Conservation (phyloP, 2,797 vertebrate genomes). For the Aeoliscus strigatus region DNA sequence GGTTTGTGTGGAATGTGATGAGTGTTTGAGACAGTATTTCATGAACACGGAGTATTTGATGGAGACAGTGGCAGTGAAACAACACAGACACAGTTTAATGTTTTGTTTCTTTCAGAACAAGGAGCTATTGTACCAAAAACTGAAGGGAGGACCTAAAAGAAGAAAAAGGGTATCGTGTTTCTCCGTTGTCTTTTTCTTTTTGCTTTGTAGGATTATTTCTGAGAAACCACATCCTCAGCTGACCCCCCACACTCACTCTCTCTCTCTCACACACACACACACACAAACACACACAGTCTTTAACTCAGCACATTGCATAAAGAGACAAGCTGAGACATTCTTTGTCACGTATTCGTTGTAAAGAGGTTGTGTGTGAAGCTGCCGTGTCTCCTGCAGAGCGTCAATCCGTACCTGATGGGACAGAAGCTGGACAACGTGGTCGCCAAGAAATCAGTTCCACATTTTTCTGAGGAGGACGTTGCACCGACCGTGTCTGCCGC, state of each 20-base stretch:
- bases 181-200: constrained; percentile 11
- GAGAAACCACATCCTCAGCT: constrained; percentile 36
- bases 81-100: too few species aligned
- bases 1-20: too few species aligned
- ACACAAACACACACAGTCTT: too few species aligned
- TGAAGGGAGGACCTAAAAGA: constrained; percentile 86
- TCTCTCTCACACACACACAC: constrained; percentile 5
- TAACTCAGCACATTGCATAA: too few species aligned
- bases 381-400: constrained; percentile 78
- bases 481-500: constrained; percentile 26
- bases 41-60: too few species aligned
- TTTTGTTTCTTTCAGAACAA: constrained; percentile 85
- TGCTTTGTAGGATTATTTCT: constrained; percentile 16
- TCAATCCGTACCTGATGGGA: constrained; percentile 93
- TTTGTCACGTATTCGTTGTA: too few species aligned
- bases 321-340: too few species aligned
- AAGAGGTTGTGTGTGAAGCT: too few species aligned
- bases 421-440: constrained; percentile 93
- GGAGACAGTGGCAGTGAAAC: too few species aligned
- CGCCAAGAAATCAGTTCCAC: constrained; percentile 96
- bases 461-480: constrained; percentile 82
- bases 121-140: constrained; percentile 90
- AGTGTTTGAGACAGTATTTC: too few species aligned
- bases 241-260: constrained; percentile 1
- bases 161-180: constrained; percentile 85